Conservation (phyloP, 2,113 vertebrate species). For the Eonycteris spelaea region DNA sequence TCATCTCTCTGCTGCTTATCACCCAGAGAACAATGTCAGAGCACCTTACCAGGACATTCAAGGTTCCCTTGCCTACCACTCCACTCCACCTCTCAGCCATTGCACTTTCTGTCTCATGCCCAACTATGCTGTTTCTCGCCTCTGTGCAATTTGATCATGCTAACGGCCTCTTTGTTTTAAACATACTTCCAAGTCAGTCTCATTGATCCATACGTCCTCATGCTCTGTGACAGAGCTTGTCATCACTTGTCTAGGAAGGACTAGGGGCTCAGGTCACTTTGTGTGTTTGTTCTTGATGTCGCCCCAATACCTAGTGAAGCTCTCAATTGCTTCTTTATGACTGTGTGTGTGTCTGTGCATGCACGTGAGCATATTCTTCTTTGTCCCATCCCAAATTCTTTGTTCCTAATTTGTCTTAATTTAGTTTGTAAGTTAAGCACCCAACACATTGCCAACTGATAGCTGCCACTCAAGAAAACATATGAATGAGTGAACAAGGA, state of each 20-base stretch:
- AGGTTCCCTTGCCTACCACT: background rate
- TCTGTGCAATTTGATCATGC: background rate
- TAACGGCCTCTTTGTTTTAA: background rate
- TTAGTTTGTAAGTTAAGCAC: background rate
- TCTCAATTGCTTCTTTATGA: background rate
- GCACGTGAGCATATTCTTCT: background rate
- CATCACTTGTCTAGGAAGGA: background rate
- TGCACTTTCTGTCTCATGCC: background rate
- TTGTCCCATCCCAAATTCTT: background rate
- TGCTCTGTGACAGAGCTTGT: background rate
- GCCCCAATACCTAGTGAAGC: background rate
- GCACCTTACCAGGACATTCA: background rate
- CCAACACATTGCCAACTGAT: background rate
- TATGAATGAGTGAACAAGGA: background rate
- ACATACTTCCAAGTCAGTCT: background rate
- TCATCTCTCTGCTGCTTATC: background rate
- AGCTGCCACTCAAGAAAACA: background rate
- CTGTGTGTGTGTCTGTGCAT: accelerated
- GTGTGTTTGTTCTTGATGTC: background rate
- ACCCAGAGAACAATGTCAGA: background rate
- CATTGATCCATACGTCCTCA: background rate
- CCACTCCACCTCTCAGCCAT: no score
- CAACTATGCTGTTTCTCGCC: background rate
- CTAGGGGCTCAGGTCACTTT: background rate
- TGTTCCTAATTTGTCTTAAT: background rate